Conservation (phyloP, 2,113 vertebrate species). For the Cebidichthys violaceus region DNA sequence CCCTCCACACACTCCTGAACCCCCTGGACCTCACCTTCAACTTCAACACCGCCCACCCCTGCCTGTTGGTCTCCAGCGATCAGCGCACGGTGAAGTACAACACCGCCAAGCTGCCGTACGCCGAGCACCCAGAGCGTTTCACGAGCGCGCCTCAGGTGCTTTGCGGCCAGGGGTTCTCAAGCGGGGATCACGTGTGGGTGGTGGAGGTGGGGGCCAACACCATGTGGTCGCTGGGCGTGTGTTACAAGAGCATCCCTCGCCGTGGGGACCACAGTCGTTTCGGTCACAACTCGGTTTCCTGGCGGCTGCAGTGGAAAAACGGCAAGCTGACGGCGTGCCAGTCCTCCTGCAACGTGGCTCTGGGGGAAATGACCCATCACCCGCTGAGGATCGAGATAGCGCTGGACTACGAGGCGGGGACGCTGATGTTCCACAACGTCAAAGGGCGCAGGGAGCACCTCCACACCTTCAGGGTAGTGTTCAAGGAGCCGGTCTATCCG, state of each 20-base stretch:
- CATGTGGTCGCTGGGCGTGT: slow-evolving; percentile 80
- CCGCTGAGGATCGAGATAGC: slow-evolving; percentile 72
- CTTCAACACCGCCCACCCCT: slow-evolving; percentile 62
- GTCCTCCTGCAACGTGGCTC: slow-evolving; percentile 60
- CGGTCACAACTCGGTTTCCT: slow-evolving; percentile 80
- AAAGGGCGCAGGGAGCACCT: slow-evolving; percentile 74
- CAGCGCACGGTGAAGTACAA: slow-evolving; percentile 74
- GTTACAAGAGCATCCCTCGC: slow-evolving; percentile 75
- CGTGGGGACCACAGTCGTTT: slow-evolving; percentile 80
- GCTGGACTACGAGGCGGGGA: slow-evolving; percentile 77
- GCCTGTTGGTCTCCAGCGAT: slow-evolving; percentile 76
- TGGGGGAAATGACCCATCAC: slow-evolving; percentile 35
- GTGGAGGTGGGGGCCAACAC: slow-evolving; percentile 74
- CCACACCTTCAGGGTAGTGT: slow-evolving; percentile 76
- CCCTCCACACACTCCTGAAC: slow-evolving; percentile 72
- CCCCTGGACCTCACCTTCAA: slow-evolving; percentile 80
- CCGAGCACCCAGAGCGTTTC: slow-evolving; percentile 76
- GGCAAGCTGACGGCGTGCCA: slow-evolving; percentile 78
- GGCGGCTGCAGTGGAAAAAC: slow-evolving; percentile 83
- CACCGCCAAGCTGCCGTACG: slow-evolving; percentile 54
- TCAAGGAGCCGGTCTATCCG: slow-evolving; percentile 78
- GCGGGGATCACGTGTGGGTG: slow-evolving; percentile 77
- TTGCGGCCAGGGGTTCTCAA: slow-evolving; percentile 76
- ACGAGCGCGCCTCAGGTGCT: slow-evolving; percentile 69
- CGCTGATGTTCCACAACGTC: slow-evolving; percentile 70